These are phyloP conservation scores for Melanotaenia boesemani DNA, from an alignment of 2,797 vertebrate genomes.

Conservation along the genomic window DNA sequence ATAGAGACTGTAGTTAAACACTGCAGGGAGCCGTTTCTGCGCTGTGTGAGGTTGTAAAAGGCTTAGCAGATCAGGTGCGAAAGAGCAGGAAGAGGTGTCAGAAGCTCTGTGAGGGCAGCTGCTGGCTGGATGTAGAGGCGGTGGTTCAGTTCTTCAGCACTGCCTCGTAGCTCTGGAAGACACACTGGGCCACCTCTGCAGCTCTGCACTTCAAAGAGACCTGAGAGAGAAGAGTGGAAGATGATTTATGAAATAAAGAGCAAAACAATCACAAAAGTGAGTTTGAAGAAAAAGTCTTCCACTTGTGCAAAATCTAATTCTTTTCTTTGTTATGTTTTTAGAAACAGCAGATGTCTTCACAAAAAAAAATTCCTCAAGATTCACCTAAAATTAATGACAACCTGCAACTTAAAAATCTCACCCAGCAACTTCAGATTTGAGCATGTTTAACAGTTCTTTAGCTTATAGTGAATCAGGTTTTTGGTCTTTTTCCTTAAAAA, in stretches of 20 bases:
- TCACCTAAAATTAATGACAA: no score
- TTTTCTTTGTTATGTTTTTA: neutral
- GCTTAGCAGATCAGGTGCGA: constrained; percentile 18
- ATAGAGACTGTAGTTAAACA: constrained; percentile 27
- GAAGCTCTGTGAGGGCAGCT: constrained; percentile 35
- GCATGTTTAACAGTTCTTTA: no score
- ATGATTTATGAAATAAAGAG: neutral
- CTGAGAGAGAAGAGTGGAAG: constrained; percentile 72
- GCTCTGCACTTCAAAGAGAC: constrained; percentile 95
- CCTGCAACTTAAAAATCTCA: no score
- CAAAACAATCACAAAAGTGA: neutral
- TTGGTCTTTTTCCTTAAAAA: neutral
- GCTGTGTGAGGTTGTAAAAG: constrained; percentile 14
- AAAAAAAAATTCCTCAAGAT: neutral
- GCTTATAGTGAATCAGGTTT: neutral
- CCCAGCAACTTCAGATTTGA: neutral
- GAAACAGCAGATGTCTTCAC: neutral
- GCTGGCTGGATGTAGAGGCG: constrained; percentile 3
- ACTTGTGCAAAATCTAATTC: neutral
- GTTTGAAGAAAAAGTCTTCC: no score
- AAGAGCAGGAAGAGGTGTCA: constrained; percentile 2
- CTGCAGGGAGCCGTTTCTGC: constrained; percentile 31
- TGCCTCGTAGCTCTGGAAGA: constrained; percentile 93
- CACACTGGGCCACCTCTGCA: constrained; percentile 90
- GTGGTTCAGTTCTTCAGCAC: constrained; percentile 92